phyloP scores from a whole-genome alignment of 2,888 invertebrate genomes.

The Zygaena filipendulae region DNA sequence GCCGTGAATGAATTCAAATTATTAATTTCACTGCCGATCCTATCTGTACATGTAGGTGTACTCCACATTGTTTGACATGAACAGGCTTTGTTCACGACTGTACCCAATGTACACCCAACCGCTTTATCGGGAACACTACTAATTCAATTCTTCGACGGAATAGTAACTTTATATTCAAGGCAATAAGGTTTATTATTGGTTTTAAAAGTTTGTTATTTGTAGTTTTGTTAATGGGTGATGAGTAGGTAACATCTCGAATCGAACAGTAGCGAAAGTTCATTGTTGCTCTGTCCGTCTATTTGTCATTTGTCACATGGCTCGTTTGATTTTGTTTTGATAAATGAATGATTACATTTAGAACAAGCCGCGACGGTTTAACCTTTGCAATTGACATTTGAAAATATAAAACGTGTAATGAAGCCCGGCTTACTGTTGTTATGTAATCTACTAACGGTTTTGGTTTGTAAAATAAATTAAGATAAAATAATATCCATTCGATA shows the following conservation, averaged over 20 bases:
- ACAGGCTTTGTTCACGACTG: conserved; percentile 3
- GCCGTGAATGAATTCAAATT: conserved; percentile 16
- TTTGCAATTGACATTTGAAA: conserved; percentile 3
- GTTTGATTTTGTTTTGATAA: conserved; percentile 2
- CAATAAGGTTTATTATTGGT: conserved; percentile 3
- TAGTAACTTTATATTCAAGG: no score
- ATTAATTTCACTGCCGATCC: conserved; percentile 33
- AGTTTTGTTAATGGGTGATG: not conserved
- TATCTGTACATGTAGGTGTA: conserved; percentile 28
- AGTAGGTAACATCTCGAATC: conserved; percentile 4
- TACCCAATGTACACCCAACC: no score
- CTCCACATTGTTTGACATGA: conserved; percentile 1
- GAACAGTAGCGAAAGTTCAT: conserved; percentile 23
- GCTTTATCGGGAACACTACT: no score
- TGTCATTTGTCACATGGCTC: conserved; percentile 17
- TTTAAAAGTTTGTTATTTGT: no score
- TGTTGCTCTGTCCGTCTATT: conserved; percentile 25
- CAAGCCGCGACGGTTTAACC: conserved; percentile 5
- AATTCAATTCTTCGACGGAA: no score
- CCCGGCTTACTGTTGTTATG: no score
- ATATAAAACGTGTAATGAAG: no score
- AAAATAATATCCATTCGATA: no score
- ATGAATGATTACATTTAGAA: not conserved
- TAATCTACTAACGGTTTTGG: no score
- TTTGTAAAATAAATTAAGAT: no score